Evolutionary conservation across 2,113 vertebrate genomes (phyloP), one percentile per base, ranked within the genome.

Genomic region (Copsychus sechellarum): DNA sequence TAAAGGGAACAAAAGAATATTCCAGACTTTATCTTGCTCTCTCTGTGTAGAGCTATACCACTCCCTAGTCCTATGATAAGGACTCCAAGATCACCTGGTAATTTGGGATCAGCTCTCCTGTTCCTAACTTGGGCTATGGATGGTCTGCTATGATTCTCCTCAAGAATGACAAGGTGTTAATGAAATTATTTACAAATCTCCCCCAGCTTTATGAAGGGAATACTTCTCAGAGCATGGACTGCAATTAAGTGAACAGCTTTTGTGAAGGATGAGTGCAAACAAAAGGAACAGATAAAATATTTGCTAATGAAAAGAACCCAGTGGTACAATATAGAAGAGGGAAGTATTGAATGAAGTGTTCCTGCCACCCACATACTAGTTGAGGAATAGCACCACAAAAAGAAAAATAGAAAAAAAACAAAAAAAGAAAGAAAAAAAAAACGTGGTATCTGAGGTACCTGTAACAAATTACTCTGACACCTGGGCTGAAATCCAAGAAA

Each of bases 11-110:
- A n/a, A 45, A 71, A 81, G 31, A 47, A 47, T 71, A 43, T 86
- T 58, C 29, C 42, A 73, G 12, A 22, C 3, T 45, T 84, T 65
- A 25, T 67, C 47, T 64, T 67, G 8, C 6, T 80, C 6, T 62
- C 28, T 26, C 6, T 73, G 13, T 33, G 8, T 38, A 45, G 26
- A 28, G 5, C 7, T 85, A 18, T 28, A 13, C 8, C 9, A 72
- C 31, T 3, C 11, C 11, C 17, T 38, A 18, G 24, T 69, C 23
- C 26, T 33, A 20, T 0, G 0, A 13, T 7, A 34, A 60, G 4
- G 14, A 21, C 17, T 81, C 13, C 20, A 47, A 86, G 57, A n/a
- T 42, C 28, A 76, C 5, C 31, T 69, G n/a, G 16, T 14, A 40
- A 22, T 45, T 84, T 71, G 19, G 31, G 34, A 71, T 67, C 48